Conservation (phyloP, 2,797 vertebrate genomes). For the Loris lydekkerianus region DNA sequence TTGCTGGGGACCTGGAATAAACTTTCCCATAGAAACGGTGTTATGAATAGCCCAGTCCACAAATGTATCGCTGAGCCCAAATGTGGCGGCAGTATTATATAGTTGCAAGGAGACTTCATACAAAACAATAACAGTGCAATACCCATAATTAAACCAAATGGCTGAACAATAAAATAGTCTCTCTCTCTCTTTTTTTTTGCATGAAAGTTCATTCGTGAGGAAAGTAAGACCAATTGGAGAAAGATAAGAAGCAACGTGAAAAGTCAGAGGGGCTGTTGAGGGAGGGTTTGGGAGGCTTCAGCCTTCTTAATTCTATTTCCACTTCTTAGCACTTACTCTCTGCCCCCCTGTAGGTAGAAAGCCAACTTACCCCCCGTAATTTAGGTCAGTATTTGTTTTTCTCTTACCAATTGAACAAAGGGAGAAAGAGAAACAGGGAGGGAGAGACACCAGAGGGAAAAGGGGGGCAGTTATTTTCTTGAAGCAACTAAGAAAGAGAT, state of each 20-base stretch:
- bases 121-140: slow-evolving; percentile 63
- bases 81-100: not conserved
- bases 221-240: slow-evolving; percentile 71
- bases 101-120: slow-evolving; percentile 49
- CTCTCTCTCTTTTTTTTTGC: not conserved
- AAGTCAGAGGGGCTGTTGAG: not conserved
- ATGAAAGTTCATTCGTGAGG: slow-evolving; percentile 46
- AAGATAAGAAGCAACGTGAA: not conserved
- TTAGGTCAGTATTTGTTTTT: slow-evolving; percentile 54
- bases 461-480: not conserved
- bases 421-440: not conserved
- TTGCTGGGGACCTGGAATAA: slow-evolving; percentile 59
- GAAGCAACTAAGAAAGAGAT: not conserved
- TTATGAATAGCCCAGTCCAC: slow-evolving; percentile 72
- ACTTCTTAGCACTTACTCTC: slow-evolving; percentile 8
- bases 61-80: not conserved
- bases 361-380: slow-evolving; percentile 56
- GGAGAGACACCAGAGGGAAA: not conserved
- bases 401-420: not conserved
- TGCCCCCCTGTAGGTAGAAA: not conserved
- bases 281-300: not conserved
- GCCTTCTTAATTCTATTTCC: slow-evolving; percentile 53
- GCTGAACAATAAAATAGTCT: slow-evolving; percentile 65
- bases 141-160: slow-evolving; percentile 77
- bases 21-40: slow-evolving; percentile 57